Evolutionary conservation across 2,797 vertebrate species (phyloP).

Genomic region (Coranthus polyacanthus): DNA sequence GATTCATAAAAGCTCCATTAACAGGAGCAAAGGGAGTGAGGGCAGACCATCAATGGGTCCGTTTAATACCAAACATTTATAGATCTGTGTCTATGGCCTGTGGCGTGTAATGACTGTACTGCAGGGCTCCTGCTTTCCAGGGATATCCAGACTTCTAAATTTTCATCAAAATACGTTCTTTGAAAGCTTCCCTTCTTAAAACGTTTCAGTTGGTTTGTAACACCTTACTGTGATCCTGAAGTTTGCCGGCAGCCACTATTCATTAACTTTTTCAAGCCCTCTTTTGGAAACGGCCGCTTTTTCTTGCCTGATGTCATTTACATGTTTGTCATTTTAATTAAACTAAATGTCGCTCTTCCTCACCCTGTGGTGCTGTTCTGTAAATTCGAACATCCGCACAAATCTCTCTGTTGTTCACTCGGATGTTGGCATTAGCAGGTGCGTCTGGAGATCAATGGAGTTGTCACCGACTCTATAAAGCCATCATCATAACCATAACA

Average conservation of each 20-base stretch:
- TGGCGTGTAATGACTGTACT: slow-evolving; percentile 68
- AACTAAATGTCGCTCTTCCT: not conserved
- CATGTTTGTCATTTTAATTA: slow-evolving; percentile 44
- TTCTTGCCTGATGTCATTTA: slow-evolving; percentile 13
- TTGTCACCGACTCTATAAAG: slow-evolving; percentile 76
- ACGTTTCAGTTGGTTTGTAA: slow-evolving; percentile 29
- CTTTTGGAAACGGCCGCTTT: not conserved
- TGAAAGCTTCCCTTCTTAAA: slow-evolving; percentile 29
- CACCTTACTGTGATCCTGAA: slow-evolving; percentile 2
- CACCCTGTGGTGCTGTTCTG: not conserved
- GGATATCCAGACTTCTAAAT: slow-evolving; percentile 60
- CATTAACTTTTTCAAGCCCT: slow-evolving; percentile 3
- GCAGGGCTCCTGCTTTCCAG: slow-evolving; percentile 59
- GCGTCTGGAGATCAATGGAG: slow-evolving; percentile 73
- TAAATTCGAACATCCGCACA: slow-evolving; percentile 25
- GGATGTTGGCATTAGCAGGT: slow-evolving; percentile 64
- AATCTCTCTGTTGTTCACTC: slow-evolving; percentile 33
- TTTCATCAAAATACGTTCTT: slow-evolving; percentile 66
- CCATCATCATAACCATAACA: slow-evolving; percentile 78
- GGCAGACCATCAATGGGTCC: slow-evolving; percentile 73
- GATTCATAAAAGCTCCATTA: slow-evolving; percentile 85
- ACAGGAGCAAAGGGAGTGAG: slow-evolving; percentile 72
- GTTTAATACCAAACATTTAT: slow-evolving; percentile 80
- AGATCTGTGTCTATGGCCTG: slow-evolving; percentile 72
- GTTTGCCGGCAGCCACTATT: slow-evolving; percentile 11